Evolutionary conservation across 1,140 invertebrate species (phyloP).

Genomic region (Panulirus ornatus): DNA sequence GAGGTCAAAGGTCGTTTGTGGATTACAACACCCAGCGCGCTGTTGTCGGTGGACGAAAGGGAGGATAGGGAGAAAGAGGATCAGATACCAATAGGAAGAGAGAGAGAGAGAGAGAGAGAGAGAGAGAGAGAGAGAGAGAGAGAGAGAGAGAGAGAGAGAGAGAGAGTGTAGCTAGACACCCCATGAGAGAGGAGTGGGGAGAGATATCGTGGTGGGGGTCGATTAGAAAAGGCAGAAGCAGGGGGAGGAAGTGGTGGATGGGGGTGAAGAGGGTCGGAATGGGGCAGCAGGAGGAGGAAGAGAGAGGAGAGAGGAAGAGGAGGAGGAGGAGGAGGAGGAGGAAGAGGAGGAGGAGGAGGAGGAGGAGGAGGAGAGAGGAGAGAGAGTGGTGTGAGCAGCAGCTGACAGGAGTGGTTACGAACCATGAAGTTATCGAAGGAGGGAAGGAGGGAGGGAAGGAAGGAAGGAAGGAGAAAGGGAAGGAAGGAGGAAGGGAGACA

Average conservation of each 20-base stretch:
- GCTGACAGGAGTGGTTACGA: neutral
- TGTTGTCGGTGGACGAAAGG: too few species aligned
- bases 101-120: too few species aligned
- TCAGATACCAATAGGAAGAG: too few species aligned
- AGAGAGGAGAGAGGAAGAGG: neutral
- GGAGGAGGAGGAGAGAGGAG: neutral
- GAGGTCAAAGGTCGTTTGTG: too few species aligned
- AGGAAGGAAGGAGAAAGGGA: neutral
- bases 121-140: too few species aligned
- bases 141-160: too few species aligned
- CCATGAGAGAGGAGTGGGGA: neutral
- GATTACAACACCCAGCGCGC: too few species aligned
- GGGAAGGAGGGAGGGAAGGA: neutral
- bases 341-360: neutral
- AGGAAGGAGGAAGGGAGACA: neutral
- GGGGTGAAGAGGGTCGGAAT: neutral
- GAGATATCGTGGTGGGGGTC: neutral
- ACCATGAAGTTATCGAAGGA: neutral
- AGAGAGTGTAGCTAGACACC: too few species aligned
- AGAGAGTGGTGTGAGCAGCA: neutral
- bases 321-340: neutral
- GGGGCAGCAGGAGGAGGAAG: neutral
- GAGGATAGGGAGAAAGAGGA: too few species aligned
- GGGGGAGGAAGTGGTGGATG: neutral
- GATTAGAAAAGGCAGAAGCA: neutral